phyloP scores from a whole-genome alignment of 2,797 vertebrate species.

The Sebastes reedi region DNA sequence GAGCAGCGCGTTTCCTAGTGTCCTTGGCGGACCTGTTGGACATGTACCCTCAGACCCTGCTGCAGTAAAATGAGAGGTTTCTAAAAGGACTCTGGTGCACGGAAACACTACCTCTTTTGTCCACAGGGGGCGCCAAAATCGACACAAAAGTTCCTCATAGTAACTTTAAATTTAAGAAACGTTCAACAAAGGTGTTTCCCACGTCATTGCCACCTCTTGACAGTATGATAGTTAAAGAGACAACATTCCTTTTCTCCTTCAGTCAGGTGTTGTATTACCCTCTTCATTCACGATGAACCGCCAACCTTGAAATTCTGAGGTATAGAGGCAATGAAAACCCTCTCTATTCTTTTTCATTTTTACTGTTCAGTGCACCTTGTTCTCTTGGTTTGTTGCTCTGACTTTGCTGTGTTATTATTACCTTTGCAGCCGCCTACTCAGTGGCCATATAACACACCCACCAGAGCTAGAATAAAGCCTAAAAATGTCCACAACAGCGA shows the following conservation, averaged over 20 bases:
- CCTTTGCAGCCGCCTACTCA: not conserved
- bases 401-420: not conserved
- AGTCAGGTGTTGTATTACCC: not conserved
- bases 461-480: not conserved
- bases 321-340: not conserved
- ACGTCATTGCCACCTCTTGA: not conserved
- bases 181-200: no score
- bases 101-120: no score
- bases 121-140: no score
- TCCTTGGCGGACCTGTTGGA: rapidly evolving
- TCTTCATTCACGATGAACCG: not conserved
- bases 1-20: no score
- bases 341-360: not conserved
- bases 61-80: no score
- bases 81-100: no score
- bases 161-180: no score
- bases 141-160: no score
- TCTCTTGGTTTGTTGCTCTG: not conserved
- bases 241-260: not conserved
- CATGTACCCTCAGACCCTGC: no score
- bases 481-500: not conserved
- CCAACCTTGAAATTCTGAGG: not conserved
- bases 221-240: not conserved
- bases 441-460: not conserved
- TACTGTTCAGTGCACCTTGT: not conserved